Conservation (phyloP, 2,888 invertebrate species). For the Drosophila imparisetae region DNA sequence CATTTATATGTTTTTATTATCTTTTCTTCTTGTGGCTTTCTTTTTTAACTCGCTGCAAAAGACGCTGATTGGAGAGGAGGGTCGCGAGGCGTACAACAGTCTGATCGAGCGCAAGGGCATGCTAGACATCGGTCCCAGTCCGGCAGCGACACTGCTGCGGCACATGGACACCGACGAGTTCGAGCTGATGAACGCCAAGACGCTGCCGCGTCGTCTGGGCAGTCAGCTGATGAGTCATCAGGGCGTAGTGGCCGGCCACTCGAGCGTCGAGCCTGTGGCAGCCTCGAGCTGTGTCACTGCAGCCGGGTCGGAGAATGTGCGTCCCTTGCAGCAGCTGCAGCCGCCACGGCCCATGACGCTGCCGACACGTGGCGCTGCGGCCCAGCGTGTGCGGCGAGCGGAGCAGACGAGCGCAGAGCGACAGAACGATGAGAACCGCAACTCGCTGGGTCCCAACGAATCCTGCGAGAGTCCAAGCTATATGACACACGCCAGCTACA, state of each 20-base stretch:
- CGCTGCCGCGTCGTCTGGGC: conserved; percentile 80
- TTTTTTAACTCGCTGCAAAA: conserved; percentile 86
- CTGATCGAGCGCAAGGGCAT: conserved; percentile 91
- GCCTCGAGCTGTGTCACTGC: background rate
- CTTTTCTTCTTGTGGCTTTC: conserved; percentile 52
- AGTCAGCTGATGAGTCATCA: conserved; percentile 50
- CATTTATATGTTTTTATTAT: conserved; percentile 37
- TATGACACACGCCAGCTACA: conserved; percentile 81
- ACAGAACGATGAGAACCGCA: conserved; percentile 55
- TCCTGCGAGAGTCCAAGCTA: conserved; percentile 85
- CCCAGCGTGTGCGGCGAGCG: conserved; percentile 74
- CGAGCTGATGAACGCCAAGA: conserved; percentile 79
- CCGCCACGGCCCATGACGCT: conserved; percentile 84
- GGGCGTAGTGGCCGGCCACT: background rate
- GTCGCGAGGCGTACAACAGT: conserved; percentile 96
- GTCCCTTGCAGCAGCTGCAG: conserved; percentile 61
- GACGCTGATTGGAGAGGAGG: conserved; percentile 94
- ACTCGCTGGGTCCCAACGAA: conserved; percentile 49
- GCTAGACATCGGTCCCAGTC: conserved; percentile 70
- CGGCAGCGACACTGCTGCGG: conserved; percentile 77
- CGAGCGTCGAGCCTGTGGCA: conserved; percentile 13
- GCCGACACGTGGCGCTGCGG: conserved; percentile 82
- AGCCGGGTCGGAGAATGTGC: conserved; percentile 18
- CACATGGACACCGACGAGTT: conserved; percentile 83
- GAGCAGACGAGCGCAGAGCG: conserved; percentile 53